Evolutionary conservation across 2,888 invertebrate genomes (phyloP), one percentile per base, ranked within the genome.

Genomic region (Machimus atricapillus): DNA sequence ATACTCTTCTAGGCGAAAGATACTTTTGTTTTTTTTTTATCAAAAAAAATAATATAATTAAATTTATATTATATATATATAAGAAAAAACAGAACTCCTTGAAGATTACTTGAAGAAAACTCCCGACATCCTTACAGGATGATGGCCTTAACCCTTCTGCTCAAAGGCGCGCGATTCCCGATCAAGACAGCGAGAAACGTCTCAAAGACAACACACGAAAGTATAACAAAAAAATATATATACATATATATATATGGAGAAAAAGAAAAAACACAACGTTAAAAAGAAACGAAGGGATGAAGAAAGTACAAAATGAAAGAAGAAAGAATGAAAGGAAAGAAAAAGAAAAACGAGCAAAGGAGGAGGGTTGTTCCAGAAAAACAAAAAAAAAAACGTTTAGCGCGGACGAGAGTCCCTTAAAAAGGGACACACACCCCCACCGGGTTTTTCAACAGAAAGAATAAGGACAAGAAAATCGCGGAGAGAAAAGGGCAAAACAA

Each of bases 101-200:
- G 79, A 82, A 88, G 82, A 85, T 43, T 86, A 81, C 85, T 85
- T 74, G 73, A 85, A 85, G 85, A 87, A 46, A 40, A 85, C 43
- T 46, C 56, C 40, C 58, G 87, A 91, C 92, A 91, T 91, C 92
- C 91, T 91, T 90, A 90, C 91, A 88, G 91, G 90, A 90, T 91
- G 91, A 90, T 91, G 91, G 91, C 90, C 90, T 91, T 91, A 90
- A 89, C 90, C 91, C 91, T 91, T 92, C 92, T 91, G 91, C 89
- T 89, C 46, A 85, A 74, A 85, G 82, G 74, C 85, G 85, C 85
- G 87, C 88, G 86, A 87, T 86, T 82, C 73, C 66, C 85, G 83
- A 87, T 73, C 86, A 79, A 83, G 66, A 85, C 78, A 77, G 73
- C 86, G 88, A 46, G 43, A 87, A 87, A 88, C 88, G 90, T 89